phyloP scores from a whole-genome alignment of 2,113 vertebrate species.

The Peromyscus leucopus region DNA sequence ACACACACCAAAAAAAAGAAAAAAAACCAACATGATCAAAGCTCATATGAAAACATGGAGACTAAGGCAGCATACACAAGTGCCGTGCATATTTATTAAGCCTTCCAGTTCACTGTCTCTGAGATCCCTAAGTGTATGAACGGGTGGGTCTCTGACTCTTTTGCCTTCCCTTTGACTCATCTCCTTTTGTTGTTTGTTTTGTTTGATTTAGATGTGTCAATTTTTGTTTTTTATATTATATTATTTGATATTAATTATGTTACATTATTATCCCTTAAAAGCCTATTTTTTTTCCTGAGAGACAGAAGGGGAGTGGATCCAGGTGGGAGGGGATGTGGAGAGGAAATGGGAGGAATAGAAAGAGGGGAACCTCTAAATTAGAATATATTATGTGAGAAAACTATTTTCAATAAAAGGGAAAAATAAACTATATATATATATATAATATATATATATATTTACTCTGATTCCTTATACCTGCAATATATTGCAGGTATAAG shows the following conservation, averaged over 20 bases:
- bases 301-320: no score
- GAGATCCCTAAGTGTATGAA: not conserved
- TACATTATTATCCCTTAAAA: not conserved
- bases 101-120: not conserved
- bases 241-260: not conserved
- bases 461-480: no score
- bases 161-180: not conserved
- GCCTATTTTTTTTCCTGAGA: not conserved
- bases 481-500: not conserved
- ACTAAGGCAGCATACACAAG: no score
- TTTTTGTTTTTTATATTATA: not conserved
- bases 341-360: not conserved
- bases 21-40: not conserved
- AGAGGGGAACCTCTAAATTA: not conserved
- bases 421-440: not conserved
- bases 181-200: not conserved
- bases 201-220: not conserved
- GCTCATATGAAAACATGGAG: not conserved
- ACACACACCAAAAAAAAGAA: not conserved
- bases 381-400: not conserved
- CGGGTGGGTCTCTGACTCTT: not conserved
- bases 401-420: not conserved
- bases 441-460: not conserved
- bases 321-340: fast-evolving
- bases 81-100: not conserved